Base-by-base conservation (phyloP, 64 coral and sea anemone genomes). In the Cladopsammia gracilis region DNA sequence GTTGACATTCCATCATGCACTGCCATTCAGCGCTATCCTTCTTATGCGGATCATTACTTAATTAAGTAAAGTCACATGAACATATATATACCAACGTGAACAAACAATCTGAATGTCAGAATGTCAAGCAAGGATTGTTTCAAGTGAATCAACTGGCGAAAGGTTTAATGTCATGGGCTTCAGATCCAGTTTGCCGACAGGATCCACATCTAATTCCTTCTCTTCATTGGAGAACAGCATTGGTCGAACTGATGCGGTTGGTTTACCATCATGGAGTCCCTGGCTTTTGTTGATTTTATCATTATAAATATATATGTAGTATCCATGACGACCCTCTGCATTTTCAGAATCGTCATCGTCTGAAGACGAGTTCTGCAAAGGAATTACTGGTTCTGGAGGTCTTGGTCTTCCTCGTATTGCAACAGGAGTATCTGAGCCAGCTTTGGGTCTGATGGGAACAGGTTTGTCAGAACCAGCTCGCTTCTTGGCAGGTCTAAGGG, bases 401-500 rank as follows among this genome's bases (percentile, higher is more conserved):
- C 62, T 86, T 45, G 71, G 70, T 64, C 69, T 61, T 23, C 79
- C 81, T 24, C 91, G 45, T 25, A 93, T 93, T 1, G 82, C 91
- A 64, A 93, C 91, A 58, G 91, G 91, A 7, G 71, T 93, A 48
- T 77, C 46, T 20, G 91, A 93, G 22, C 91, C 91, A 34, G 91
- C 91, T 62, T 98, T 98, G 20, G 93, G 75, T 68, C 71, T 94
- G 46, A 98, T 98, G 10, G 96, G 66, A 66, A 94, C 77, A 43
- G 96, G 96, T 53, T 94, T 98, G n/a, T 98, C 96, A 61, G 96
- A 98, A 24, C 96, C 96, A 64, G 92, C 88, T 83, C 48, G 42
- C 62, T 84, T 84, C 80, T 84, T 84, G 24, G 62, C 19, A 50
- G 80, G 80, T 78, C 68, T 90, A 76, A 65, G 69, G 75, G 70